Percentiles rank a stretch among this genome's conserved stretches.
Evolutionary conservation across 2,888 invertebrate species (phyloP).

Genomic region (Gymnosoma rotundatum): DNA sequence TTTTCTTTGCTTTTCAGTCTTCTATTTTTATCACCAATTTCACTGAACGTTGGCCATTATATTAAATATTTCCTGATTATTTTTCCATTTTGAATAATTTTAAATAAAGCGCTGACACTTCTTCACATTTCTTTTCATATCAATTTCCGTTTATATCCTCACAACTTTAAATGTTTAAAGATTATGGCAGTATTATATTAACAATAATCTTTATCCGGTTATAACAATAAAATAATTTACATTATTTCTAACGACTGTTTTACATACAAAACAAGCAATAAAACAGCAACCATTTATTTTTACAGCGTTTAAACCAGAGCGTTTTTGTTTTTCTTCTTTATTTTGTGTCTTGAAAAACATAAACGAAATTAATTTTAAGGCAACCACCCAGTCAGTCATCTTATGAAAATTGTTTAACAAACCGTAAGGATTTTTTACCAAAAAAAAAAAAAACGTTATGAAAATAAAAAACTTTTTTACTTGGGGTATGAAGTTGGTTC

Average conservation of each 20-base stretch:
- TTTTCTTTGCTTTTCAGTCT: too few relatives aligned
- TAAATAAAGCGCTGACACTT: neutral
- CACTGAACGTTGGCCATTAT: neutral
- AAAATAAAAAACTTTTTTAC: conserved; percentile 27
- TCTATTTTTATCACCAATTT: too few relatives aligned
- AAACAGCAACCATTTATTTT: conserved; percentile 48
- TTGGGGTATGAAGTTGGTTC: conserved; percentile 25
- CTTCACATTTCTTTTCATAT: neutral
- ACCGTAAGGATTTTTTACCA: conserved; percentile 50
- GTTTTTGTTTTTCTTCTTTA: neutral
- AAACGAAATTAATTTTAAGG: conserved; percentile 48
- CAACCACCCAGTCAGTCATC: conserved; percentile 35
- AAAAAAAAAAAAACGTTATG: conserved; percentile 42
- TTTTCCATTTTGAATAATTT: neutral
- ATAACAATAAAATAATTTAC: conserved; percentile 64
- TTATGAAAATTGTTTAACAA: conserved; percentile 59
- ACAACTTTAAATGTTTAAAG: conserved; percentile 15
- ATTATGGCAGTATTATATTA: conserved; percentile 22
- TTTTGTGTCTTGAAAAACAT: neutral
- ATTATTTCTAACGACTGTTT: conserved; percentile 57
- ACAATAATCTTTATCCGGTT: conserved; percentile 50
- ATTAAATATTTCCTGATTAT: neutral
- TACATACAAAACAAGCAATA: neutral
- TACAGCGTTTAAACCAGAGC: conserved; percentile 47
- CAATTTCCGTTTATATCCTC: conserved; percentile 26